These are phyloP conservation scores for Lymantria dispar DNA, from an alignment of 2,888 invertebrate species.

Conservation along the genomic window DNA sequence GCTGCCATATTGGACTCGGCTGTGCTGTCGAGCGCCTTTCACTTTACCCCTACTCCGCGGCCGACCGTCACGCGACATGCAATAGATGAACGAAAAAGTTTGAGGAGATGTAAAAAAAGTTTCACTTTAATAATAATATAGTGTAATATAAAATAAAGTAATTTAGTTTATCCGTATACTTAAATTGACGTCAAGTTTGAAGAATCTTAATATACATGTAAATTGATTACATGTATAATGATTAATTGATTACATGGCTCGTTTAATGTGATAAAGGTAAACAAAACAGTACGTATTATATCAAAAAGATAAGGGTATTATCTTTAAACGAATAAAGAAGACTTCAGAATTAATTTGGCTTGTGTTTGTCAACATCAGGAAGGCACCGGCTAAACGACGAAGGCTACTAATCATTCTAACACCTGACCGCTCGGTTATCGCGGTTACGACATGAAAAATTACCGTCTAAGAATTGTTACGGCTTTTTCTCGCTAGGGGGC, in stretches of 20 bases:
- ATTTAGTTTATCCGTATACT: constrained; percentile 10
- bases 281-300: too few relatives aligned
- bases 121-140: background rate
- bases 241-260: too few relatives aligned
- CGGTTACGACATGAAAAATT: constrained; percentile 73
- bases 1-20: too few relatives aligned
- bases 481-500: constrained; percentile 64
- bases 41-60: too few relatives aligned
- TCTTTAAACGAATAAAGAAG: too few relatives aligned
- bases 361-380: constrained; percentile 52
- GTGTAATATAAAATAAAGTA: constrained; percentile 8
- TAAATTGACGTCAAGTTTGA: constrained; percentile 2
- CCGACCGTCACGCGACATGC: too few relatives aligned
- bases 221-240: too few relatives aligned
- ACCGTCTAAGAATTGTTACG: constrained; percentile 59
- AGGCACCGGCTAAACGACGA: constrained; percentile 34
- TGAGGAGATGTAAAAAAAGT: too few relatives aligned
- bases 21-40: too few relatives aligned
- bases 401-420: constrained; percentile 76
- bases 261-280: too few relatives aligned
- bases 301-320: too few relatives aligned
- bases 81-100: too few relatives aligned
- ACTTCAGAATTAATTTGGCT: constrained; percentile 13
- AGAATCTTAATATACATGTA: background rate
- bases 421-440: constrained; percentile 76